Conservation (phyloP, 2,797 vertebrate genomes). For the Apodemus agrarius region DNA sequence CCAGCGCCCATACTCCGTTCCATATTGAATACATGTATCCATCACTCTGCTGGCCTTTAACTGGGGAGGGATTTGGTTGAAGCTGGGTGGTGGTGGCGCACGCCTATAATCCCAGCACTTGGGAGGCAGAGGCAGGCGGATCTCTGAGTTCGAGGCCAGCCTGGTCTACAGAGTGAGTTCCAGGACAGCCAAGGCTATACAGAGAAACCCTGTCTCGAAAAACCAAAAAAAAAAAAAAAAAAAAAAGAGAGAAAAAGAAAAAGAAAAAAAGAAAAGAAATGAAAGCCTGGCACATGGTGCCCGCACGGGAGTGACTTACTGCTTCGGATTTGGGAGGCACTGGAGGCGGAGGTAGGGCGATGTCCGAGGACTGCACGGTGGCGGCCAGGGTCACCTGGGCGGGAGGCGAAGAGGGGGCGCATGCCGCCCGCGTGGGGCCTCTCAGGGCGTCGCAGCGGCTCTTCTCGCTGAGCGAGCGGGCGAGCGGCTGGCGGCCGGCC, state of each 20-base stretch:
- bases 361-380: constrained; percentile 89
- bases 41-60: background rate
- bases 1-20: background rate
- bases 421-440: constrained; percentile 87
- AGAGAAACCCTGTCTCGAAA: too few species aligned
- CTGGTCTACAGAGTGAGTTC: too few species aligned
- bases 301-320: constrained; percentile 90
- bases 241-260: too few species aligned
- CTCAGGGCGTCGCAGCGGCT: constrained; percentile 88
- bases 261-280: too few species aligned
- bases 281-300: background rate
- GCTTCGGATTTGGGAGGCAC: constrained; percentile 99
- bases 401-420: constrained; percentile 87
- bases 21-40: background rate
- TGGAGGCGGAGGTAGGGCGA: constrained; percentile 95
- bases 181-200: too few species aligned
- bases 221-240: too few species aligned
- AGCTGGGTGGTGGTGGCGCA: too few species aligned
- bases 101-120: too few species aligned
- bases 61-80: too few species aligned
- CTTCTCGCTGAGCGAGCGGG: constrained; percentile 87
- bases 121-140: too few species aligned
- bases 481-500: constrained; percentile 85
- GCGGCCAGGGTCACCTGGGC: constrained; percentile 85
- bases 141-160: too few species aligned